These are phyloP conservation scores for Trachurus trachurus DNA, from an alignment of 2,797 vertebrate genomes.

Conservation along the genomic window DNA sequence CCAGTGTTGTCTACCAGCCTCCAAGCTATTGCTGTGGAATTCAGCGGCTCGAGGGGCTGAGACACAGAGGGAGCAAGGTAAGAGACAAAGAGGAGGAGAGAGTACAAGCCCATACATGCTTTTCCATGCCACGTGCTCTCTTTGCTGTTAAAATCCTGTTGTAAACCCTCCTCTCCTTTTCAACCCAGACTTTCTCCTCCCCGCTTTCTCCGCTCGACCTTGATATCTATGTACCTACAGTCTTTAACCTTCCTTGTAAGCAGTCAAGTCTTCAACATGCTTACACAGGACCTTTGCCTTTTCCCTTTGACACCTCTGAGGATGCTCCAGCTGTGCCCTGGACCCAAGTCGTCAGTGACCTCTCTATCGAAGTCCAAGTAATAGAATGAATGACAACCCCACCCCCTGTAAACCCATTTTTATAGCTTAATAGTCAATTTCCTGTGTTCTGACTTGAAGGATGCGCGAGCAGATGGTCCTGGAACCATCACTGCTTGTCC, in stretches of 20 bases:
- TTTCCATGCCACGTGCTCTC: conserved; percentile 24
- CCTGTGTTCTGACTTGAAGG: conserved; percentile 57
- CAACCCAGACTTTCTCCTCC: conserved; percentile 24
- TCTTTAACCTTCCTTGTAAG: conserved; percentile 3
- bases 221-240: neutral
- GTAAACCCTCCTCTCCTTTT: conserved; percentile 32
- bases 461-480: conserved; percentile 56
- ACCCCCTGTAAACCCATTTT: conserved; percentile 17
- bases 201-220: conserved; percentile 2
- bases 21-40: conserved; percentile 73
- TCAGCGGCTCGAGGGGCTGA: conserved; percentile 55
- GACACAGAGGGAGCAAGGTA: conserved; percentile 40
- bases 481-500: conserved; percentile 32
- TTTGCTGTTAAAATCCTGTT: conserved; percentile 36
- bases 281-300: conserved; percentile 22
- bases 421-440: conserved; percentile 67
- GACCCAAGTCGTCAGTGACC: conserved; percentile 28
- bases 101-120: conserved; percentile 62
- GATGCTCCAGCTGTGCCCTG: conserved; percentile 32
- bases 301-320: conserved; percentile 17
- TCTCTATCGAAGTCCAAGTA: conserved; percentile 36
- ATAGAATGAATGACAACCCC: conserved; percentile 29
- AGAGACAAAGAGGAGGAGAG: conserved; percentile 50
- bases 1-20: conserved; percentile 49
- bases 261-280: conserved; percentile 12